Percentiles rank a stretch among this genome's conserved stretches.
These are phyloP conservation scores for Pandion haliaetus DNA, from an alignment of 2,113 vertebrate genomes.

Conservation along the genomic window DNA sequence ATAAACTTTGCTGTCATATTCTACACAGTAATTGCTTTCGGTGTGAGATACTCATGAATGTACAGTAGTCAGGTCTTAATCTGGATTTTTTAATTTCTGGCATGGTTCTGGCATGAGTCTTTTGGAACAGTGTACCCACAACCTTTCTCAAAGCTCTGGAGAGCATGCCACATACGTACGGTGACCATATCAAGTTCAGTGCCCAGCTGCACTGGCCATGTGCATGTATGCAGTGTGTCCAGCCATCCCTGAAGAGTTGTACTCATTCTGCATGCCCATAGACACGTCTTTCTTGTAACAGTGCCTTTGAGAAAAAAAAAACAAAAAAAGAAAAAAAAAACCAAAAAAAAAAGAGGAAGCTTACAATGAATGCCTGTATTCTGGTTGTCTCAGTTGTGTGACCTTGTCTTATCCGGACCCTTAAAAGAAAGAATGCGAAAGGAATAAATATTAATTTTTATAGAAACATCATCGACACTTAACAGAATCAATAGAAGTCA, in stretches of 20 bases:
- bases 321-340: no score
- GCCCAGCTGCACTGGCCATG: neutral
- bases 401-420: neutral
- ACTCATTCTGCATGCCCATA: neutral
- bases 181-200: no score
- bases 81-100: neutral
- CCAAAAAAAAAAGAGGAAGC: neutral
- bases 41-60: neutral
- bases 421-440: neutral
- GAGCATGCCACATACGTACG: rapidly evolving
- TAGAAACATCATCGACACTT: neutral
- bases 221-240: no score
- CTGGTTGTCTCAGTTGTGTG: neutral
- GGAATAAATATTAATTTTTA: neutral
- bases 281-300: neutral
- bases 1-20: neutral
- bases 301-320: neutral
- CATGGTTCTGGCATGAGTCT: rapidly evolving
- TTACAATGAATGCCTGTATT: neutral
- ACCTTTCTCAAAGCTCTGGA: neutral
- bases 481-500: neutral
- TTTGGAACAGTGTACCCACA: neutral
- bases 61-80: neutral
- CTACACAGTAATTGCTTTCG: neutral
- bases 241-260: neutral